These are phyloP conservation scores for Danio aesculapii DNA, from an alignment of 2,797 vertebrate genomes.

Conservation along the genomic window DNA sequence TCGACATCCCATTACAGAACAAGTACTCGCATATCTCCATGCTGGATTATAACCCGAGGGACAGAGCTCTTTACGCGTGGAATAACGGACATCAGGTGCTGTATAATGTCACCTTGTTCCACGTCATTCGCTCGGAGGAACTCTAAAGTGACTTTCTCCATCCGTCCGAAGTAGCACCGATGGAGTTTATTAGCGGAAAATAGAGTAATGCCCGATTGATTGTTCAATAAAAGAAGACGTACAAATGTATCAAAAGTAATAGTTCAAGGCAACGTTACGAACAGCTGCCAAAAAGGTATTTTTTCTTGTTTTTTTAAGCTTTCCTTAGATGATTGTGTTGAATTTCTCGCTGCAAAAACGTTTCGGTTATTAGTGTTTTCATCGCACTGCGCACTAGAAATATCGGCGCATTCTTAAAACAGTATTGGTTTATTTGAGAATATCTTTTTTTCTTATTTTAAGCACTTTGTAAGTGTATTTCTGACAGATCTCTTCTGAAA, in stretches of 20 bases:
- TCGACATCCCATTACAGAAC: slow-evolving; percentile 96
- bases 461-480: background rate
- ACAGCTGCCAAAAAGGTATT: slow-evolving; percentile 60
- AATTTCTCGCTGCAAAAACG: background rate
- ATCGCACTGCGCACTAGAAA: background rate
- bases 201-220: slow-evolving; percentile 59
- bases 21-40: slow-evolving; percentile 96
- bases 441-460: background rate
- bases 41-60: slow-evolving; percentile 97
- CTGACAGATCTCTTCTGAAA: background rate
- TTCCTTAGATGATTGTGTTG: slow-evolving; percentile 54
- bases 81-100: slow-evolving; percentile 97
- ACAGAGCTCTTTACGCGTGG: slow-evolving; percentile 94
- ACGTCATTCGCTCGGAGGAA: slow-evolving; percentile 87
- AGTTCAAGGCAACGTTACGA: slow-evolving; percentile 56
- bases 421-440: background rate
- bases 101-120: slow-evolving; percentile 93
- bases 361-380: background rate
- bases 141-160: slow-evolving; percentile 72
- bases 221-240: slow-evolving; percentile 60
- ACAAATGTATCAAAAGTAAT: slow-evolving; percentile 63
- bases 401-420: background rate
- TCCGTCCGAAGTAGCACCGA: slow-evolving; percentile 52
- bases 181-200: slow-evolving; percentile 44
- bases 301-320: slow-evolving; percentile 47